Evolutionary conservation across 2,888 invertebrate species (phyloP), one percentile per base, ranked within the genome.

Genomic region (Plagodis pulveraria): DNA sequence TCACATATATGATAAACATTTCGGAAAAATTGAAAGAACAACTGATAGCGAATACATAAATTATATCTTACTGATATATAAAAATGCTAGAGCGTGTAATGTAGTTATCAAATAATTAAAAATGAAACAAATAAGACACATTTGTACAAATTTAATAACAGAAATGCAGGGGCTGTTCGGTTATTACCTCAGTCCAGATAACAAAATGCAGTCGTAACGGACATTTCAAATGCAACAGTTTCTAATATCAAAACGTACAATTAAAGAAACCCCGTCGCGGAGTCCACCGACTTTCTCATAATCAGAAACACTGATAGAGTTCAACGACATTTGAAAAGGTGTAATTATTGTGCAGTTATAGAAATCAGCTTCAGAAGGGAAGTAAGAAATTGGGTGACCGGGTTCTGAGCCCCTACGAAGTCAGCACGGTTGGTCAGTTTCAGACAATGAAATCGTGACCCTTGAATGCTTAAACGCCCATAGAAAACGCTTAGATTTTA

Each of bases 371-470:
- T 22, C 22, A 57, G 70, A 72, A 85, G 86, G 87, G 84, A 84
- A 80, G 79, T 80, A 77, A 87, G 87, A 80, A 89, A 86, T 87
- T 87, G 83, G 88, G 89, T 88, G 86, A 90, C 90, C 89, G 82
- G 73, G 80, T 85, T 85, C 80, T 74, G 83, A 80, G 83, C 87
- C 92, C 91, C 87, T 82, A 77, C 78, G 68, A 72, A 58, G 81
- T 74, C 73, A 65, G 67, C 80, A 88, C 87, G 89, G 83, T 86
- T 88, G 92, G 92, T 92, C 92, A 92, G 90, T 90, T 86, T 72
- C 78, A 89, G 84, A 92, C 91, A 91, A 92, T 81, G 71, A 65
- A 77, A 77, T 66, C 77, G 74, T 81, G 83, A 84, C 83, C 85
- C 86, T 80, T 76, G 69, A 78, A 78, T 74, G 72, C 77, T 77